Evolutionary conservation across 2,888 invertebrate genomes (phyloP), one percentile per base, ranked within the genome.

Genomic region (Eupithecia tripunctaria): DNA sequence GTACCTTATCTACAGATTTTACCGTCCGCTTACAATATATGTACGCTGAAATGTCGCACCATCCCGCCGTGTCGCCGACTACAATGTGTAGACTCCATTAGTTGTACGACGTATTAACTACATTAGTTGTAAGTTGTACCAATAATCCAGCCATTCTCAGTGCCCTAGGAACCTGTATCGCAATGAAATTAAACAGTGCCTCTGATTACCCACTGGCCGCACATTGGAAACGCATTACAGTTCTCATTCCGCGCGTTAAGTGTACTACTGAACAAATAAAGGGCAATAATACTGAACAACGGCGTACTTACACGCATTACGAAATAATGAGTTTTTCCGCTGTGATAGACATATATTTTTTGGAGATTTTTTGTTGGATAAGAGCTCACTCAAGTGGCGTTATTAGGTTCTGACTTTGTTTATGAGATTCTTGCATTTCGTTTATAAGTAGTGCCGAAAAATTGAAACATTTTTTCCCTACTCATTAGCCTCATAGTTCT

Each of bases 161-260:
- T 29, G 47, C 56, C 5, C 74, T 69, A 18, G 59, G 67, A n/a
- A 51, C 71, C 67, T 66, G 68, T 56, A 73, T 43, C 47, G 73
- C 71, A 76, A 76, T 73, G 68, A 76, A 76, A 76, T 74, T 72
- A 76, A 72, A 72, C 74, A 75, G 72, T 38, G 70, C 67, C 47
- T 43, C 71, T 72, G 74, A 75, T 75, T 70, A 68, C 67, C 70
- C 59, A 29, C 41, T 70, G 70, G 73, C 71, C 71, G 74, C 74
- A 71, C 72, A 74, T 72, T 70, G 76, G 68, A 76, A 76, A 72
- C 72, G 62, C 73, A 74, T 74, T 76, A 74, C 68, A 38, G 65
- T 74, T 68, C 74, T 76, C 76, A 72, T 76, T 76, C 70, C 68
- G 62, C 63, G 66, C 72, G 71, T 66, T 72, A 67, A 66, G 36